A percentile compares a stretch with the other conserved stretches of the same genome.
Evolutionary conservation across 2,113 vertebrate genomes (phyloP).

Genomic region (Amphilophus citrinellus): DNA sequence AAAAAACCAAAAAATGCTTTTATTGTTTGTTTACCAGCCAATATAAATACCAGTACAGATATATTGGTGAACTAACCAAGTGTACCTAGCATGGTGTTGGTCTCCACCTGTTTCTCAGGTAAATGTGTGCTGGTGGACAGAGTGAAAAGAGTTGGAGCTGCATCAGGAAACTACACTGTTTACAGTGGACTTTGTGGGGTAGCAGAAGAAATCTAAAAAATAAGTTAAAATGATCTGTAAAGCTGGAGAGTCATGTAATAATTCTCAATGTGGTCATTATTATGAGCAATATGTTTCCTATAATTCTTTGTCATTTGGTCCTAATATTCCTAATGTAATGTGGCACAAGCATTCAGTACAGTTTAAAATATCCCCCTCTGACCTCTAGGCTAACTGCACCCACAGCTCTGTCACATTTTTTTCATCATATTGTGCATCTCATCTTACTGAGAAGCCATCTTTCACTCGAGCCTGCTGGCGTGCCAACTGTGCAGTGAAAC

Average conservation of each 20-base stretch:
- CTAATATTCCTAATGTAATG: background rate
- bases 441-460: slow-evolving; percentile 30
- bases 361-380: background rate
- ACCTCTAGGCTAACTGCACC: background rate
- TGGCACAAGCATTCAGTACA: background rate
- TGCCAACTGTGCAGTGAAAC: slow-evolving; percentile 32
- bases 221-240: background rate
- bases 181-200: background rate
- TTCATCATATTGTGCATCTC: slow-evolving; percentile 13
- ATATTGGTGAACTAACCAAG: background rate
- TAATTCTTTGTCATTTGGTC: background rate
- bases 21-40: too few relatives aligned
- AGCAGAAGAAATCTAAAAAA: too few relatives aligned
- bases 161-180: background rate
- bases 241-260: background rate
- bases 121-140: background rate
- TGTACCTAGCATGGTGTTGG: rapidly evolving
- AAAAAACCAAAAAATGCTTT: too few relatives aligned
- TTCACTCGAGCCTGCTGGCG: slow-evolving; percentile 28
- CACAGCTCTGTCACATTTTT: background rate
- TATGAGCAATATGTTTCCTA: background rate
- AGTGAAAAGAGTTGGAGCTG: background rate
- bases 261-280: background rate
- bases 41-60: too few relatives aligned
- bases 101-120: background rate